Percentiles rank a stretch among this genome's conserved stretches.
Evolutionary conservation across 2,888 invertebrate species (phyloP).

Genomic region (Pammene fasciana): DNA sequence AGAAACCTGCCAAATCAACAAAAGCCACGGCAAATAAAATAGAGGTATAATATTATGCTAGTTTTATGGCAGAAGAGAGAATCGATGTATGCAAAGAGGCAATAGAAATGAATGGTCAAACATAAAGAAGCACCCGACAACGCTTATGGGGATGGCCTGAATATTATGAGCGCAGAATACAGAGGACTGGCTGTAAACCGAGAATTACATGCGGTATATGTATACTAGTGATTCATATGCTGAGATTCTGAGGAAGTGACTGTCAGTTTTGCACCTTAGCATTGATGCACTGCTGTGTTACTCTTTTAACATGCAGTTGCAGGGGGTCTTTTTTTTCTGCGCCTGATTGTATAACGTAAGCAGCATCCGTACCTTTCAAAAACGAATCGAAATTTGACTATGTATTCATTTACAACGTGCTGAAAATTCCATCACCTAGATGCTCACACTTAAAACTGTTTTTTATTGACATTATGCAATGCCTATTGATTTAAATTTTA

Average conservation of each 20-base stretch:
- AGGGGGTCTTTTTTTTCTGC: no score
- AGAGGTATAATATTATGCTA: constrained; percentile 37
- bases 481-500: background rate
- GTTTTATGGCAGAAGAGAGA: constrained; percentile 34
- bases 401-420: no score
- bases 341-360: no score
- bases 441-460: no score
- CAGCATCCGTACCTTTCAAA: no score
- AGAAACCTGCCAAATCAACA: constrained; percentile 22
- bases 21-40: constrained; percentile 30
- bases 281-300: no score
- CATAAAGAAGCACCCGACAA: constrained; percentile 37
- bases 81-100: constrained; percentile 40
- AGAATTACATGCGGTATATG: background rate
- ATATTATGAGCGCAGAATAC: constrained; percentile 29
- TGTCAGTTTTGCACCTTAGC: no score
- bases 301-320: no score
- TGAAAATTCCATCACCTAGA: no score
- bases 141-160: constrained; percentile 22
- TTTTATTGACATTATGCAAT: background rate
- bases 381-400: no score
- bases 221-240: no score
- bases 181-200: background rate
- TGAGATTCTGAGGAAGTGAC: background rate
- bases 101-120: constrained; percentile 37